Percentiles rank a stretch among this genome's conserved stretches.
Conservation (phyloP, 2,888 invertebrate genomes). For the Crocallis elinguaria region DNA sequence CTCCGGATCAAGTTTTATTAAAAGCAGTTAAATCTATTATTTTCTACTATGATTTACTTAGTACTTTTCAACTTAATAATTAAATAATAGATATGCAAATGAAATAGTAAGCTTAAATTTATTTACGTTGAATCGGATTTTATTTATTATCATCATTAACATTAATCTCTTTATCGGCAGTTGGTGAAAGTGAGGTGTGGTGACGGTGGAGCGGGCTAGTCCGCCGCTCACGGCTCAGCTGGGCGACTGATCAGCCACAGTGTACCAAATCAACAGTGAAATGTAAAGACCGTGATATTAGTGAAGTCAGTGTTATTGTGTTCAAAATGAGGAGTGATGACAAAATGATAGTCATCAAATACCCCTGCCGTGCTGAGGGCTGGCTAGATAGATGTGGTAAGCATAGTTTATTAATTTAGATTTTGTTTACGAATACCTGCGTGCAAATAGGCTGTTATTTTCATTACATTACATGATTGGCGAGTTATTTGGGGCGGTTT, state of each 20-base stretch:
- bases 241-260: slow-evolving; percentile 44
- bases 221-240: slow-evolving; percentile 28
- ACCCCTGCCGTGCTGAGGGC: slow-evolving; percentile 78
- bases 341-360: slow-evolving; percentile 63
- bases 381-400: slow-evolving; percentile 80
- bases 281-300: slow-evolving; percentile 52
- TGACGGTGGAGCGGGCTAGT: slow-evolving; percentile 46
- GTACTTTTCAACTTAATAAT: no score
- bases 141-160: slow-evolving; percentile 44
- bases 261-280: slow-evolving; percentile 51
- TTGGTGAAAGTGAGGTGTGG: slow-evolving; percentile 75
- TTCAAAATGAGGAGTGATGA: slow-evolving; percentile 65
- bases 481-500: slow-evolving; percentile 71
- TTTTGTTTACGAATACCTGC: slow-evolving; percentile 32
- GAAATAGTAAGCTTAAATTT: no score
- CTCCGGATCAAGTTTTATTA: no score
- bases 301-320: slow-evolving; percentile 43
- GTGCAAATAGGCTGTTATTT: slow-evolving; percentile 29
- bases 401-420: slow-evolving; percentile 33
- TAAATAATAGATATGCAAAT: no score
- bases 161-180: slow-evolving; percentile 62
- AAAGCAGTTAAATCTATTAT: no score
- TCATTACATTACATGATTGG: slow-evolving; percentile 47
- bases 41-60: no score
- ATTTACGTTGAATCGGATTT: slow-evolving; percentile 36